Evolutionary conservation across 1,140 invertebrate genomes (phyloP), one percentile per base, ranked within the genome.

Genomic region (Caenorhabditis latens): DNA sequence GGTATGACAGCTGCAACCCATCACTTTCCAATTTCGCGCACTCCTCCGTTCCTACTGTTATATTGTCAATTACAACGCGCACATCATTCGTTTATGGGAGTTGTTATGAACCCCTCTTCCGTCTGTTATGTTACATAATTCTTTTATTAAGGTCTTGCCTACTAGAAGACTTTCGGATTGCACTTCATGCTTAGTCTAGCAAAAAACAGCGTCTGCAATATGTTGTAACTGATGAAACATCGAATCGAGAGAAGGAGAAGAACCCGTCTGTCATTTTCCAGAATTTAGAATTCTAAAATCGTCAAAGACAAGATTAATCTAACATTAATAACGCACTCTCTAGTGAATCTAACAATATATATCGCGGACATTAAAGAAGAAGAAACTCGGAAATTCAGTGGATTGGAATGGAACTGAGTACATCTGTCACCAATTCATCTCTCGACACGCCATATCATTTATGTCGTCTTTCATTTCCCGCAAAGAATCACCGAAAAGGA

Each of bases 1-100:
- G 19, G 46, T 13, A 24, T 79, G 71, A 79, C 71, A 79, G 71
- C 71, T 79, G 71, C 71, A 79, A 79, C 71, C 71, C 71, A 79
- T 79, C 71, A 79, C 71, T 79, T 79, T 50, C 71, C 46, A 79
- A 79, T 79, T 79, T 79, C 46, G 71, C 71, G 71, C 71, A 79
- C 71, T 79, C 19, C 71, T 21, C 21, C 32, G 4, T 50, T 79
- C 53, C 46, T 13, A 79, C 71, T 79, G 71, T 79, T 71, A 71
- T 71, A 71, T 71, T 79, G 71, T 79, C 71, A 79, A 79, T 79
- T 79, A 79, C 71, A 79, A 79, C 71, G 71, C 71, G 71, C 71
- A 50, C 71, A 79, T 79, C 71, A 79, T 79, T 79, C 71, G 71
- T 79, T 79, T 79, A 79, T 79, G 71, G 71, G 50, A 50, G 71